Percentiles rank a stretch among this genome's conserved stretches.
Evolutionary conservation across 2,888 invertebrate species (phyloP).

Genomic region (Drosophila longiperda): DNA sequence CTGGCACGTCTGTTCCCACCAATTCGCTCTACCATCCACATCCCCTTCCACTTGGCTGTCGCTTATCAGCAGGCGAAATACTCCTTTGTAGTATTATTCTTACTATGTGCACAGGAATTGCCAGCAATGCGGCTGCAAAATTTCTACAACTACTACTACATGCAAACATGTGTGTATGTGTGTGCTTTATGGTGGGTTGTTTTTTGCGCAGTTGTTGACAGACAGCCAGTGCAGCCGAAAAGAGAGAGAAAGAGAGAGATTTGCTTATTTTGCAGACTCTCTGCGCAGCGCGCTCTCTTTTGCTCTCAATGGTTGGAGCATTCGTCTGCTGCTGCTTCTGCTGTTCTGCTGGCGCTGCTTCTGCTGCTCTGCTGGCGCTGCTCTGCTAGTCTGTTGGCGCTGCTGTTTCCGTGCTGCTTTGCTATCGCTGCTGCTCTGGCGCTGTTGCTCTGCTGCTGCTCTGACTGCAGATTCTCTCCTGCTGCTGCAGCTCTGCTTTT

Average conservation of each 20-base stretch:
- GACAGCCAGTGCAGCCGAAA: constrained; percentile 1
- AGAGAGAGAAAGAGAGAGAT: not conserved
- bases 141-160: constrained; percentile 45
- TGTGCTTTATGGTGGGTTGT: constrained; percentile 50
- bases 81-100: constrained; percentile 71
- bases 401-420: not conserved
- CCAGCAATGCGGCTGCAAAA: constrained; percentile 67
- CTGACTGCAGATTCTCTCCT: no score
- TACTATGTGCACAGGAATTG: constrained; percentile 72
- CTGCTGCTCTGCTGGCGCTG: not conserved
- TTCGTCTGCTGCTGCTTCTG: not conserved
- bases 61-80: constrained; percentile 74
- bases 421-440: not conserved
- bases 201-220: constrained; percentile 48
- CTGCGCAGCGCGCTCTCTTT: constrained; percentile 25
- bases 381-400: not conserved
- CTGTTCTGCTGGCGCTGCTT: not conserved
- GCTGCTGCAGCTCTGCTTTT: not conserved
- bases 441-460: not conserved
- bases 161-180: not conserved
- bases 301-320: constrained; percentile 6
- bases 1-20: constrained; percentile 43
- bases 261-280: constrained; percentile 51
- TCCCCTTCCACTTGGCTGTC: constrained; percentile 22
- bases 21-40: not conserved